Evolutionary conservation across 2,797 vertebrate genomes (phyloP).

Genomic region (Chlorospingus semifuscus): DNA sequence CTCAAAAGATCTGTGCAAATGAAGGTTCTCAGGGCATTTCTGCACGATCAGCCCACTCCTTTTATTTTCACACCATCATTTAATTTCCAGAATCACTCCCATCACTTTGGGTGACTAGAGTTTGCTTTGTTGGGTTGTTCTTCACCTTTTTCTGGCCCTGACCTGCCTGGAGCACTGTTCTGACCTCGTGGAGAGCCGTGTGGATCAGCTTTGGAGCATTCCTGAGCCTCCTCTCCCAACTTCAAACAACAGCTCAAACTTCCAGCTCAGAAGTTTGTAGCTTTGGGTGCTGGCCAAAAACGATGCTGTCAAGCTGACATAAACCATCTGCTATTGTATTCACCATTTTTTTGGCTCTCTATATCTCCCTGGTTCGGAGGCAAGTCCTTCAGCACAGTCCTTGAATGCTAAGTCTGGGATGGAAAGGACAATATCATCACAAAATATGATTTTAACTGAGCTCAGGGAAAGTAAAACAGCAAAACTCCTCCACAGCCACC

Average conservation of each 20-base stretch:
- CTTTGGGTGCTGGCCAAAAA: constrained; percentile 17
- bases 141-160: not conserved
- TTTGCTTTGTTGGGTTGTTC: not conserved
- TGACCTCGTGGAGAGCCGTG: not conserved
- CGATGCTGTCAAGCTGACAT: not conserved
- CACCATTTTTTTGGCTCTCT: not conserved
- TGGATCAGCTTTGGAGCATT: not conserved
- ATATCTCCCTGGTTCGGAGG: not conserved
- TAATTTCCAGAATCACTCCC: not conserved
- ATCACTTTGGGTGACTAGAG: not conserved
- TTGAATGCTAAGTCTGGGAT: not conserved
- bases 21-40: not conserved
- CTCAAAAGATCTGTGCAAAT: not conserved
- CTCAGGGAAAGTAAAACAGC: not conserved
- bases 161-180: not conserved
- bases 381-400: constrained; percentile 8
- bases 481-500: not conserved
- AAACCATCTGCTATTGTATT: constrained; percentile 50
- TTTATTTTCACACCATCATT: not conserved
- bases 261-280: not conserved
- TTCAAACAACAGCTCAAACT: constrained; percentile 25
- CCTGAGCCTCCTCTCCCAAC: not conserved
- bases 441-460: not conserved
- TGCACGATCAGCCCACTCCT: not conserved
- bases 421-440: not conserved